Percentiles rank a stretch among this genome's conserved stretches.
Conservation (phyloP, 2,113 vertebrate species). For the Entomyzon cyanotis region DNA sequence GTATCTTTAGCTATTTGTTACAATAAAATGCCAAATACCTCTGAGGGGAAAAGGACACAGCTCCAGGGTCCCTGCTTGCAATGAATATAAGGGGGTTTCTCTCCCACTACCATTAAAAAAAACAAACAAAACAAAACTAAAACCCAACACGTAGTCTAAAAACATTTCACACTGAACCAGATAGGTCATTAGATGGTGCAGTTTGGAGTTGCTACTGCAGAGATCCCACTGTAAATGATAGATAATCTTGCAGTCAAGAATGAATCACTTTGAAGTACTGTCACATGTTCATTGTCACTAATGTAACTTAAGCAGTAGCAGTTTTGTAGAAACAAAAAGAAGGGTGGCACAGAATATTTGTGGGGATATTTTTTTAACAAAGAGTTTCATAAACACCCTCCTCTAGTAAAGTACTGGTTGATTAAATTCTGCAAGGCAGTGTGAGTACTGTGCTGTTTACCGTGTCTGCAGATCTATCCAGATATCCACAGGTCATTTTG, state of each 20-base stretch:
- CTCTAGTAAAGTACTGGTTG: neutral
- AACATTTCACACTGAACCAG: neutral
- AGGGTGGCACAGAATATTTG: neutral
- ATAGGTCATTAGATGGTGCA: neutral
- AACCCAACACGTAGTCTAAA: fast-evolving
- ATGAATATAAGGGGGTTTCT: neutral
- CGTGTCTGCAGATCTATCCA: neutral
- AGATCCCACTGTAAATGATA: neutral
- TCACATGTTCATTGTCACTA: neutral
- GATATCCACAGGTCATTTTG: neutral
- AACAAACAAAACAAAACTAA: neutral
- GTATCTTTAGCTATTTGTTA: neutral
- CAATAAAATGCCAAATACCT: neutral
- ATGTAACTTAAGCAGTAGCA: neutral
- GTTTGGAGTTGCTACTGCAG: neutral
- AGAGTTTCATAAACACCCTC: neutral
- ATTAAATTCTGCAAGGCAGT: neutral
- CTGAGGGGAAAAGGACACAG: neutral
- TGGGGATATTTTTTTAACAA: neutral
- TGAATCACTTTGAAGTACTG: neutral
- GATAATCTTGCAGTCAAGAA: neutral
- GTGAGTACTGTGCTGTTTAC: neutral
- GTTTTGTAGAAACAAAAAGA: neutral
- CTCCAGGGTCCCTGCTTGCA: neutral
- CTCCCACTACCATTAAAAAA: neutral